Conservation (phyloP, 2,888 invertebrate species). For the Frankliniella intonsa region DNA sequence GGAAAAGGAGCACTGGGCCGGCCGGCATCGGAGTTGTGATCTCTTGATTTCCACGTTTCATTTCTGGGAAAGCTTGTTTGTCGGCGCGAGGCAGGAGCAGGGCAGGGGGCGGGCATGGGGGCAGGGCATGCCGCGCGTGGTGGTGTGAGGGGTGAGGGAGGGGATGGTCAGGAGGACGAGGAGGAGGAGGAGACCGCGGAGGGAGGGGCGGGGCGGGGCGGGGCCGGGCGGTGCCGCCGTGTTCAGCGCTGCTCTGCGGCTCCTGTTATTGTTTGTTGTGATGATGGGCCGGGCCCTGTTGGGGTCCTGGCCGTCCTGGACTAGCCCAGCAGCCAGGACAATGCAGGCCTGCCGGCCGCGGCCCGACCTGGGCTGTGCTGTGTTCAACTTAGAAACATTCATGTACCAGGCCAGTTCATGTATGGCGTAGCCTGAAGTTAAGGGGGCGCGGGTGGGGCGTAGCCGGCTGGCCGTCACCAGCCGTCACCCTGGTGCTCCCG, state of each 20-base stretch:
- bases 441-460: too few relatives aligned
- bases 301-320: not conserved
- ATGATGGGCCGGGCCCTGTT: constrained; percentile 1
- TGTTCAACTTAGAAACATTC: too few relatives aligned
- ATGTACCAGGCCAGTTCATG: too few relatives aligned
- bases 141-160: not conserved
- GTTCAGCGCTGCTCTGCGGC: not conserved
- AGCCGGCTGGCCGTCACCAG: too few relatives aligned
- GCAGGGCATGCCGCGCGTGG: not conserved
- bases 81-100: not conserved
- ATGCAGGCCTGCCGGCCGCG: too few relatives aligned
- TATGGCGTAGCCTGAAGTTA: too few relatives aligned
- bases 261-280: constrained; percentile 15
- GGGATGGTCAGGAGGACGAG: not conserved
- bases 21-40: constrained; percentile 10
- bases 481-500: too few relatives aligned
- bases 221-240: too few relatives aligned
- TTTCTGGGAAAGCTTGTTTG: constrained; percentile 26
- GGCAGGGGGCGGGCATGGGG: not conserved
- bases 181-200: not conserved
- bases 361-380: too few relatives aligned
- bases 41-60: constrained; percentile 25
- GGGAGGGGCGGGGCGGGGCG: too few relatives aligned
- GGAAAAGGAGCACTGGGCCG: not conserved
- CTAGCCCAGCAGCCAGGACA: too few relatives aligned